These are phyloP conservation scores for Rana temporaria DNA, from an alignment of 2,113 vertebrate genomes.

Conservation along the genomic window DNA sequence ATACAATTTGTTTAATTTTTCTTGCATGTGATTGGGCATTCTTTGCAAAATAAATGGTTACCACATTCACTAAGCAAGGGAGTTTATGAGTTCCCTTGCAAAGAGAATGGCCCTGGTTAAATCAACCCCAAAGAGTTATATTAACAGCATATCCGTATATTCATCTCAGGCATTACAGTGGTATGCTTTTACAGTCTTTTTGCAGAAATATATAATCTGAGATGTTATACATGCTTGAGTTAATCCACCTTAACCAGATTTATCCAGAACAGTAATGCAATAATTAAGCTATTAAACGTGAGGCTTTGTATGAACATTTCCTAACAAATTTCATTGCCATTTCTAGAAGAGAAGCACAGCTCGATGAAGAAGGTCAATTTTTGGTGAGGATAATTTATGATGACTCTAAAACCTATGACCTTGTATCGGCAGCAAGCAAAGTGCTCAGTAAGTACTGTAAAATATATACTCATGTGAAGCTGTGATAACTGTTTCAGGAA, in stretches of 20 bases:
- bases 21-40: too few species aligned
- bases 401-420: constrained; percentile 96
- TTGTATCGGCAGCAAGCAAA: constrained; percentile 96
- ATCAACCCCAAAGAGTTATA: too few species aligned
- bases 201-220: background rate
- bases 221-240: background rate
- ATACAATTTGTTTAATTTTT: too few species aligned
- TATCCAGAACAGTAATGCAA: background rate
- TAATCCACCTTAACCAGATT: background rate
- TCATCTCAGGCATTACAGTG: too few species aligned
- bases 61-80: too few species aligned
- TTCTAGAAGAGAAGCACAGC: constrained; percentile 92
- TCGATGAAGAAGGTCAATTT: constrained; percentile 98
- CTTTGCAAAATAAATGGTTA: too few species aligned
- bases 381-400: constrained; percentile 98
- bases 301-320: too few species aligned
- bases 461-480: background rate
- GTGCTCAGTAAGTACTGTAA: constrained; percentile 96
- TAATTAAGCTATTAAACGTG: too few species aligned
- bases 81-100: too few species aligned
- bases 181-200: background rate
- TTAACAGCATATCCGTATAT: too few species aligned
- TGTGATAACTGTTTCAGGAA: constrained; percentile 45
- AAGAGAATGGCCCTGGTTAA: too few species aligned
- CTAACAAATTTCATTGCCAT: constrained; percentile 1